Percentiles rank a stretch among this genome's conserved stretches.
Conservation (phyloP, 2,113 vertebrate species). For the Myiagra hebetior region DNA sequence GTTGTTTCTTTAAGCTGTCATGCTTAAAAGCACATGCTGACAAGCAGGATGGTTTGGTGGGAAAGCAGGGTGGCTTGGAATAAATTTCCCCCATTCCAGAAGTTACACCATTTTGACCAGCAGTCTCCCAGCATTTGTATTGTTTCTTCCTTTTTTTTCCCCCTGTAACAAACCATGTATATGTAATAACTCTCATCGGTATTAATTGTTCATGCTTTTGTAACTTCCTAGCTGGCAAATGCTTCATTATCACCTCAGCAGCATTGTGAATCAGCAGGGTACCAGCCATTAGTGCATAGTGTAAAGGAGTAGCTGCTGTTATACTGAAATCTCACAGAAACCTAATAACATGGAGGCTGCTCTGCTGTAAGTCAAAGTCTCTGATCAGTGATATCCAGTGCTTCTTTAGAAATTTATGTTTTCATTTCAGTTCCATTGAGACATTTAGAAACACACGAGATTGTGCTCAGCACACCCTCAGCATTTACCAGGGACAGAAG, state of each 20-base stretch:
- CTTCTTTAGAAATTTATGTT: not conserved
- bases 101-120: not conserved
- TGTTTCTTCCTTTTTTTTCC: accelerated
- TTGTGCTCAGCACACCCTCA: not conserved
- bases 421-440: not conserved
- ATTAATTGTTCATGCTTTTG: not conserved
- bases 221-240: not conserved
- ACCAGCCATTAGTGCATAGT: not conserved
- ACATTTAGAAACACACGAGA: not conserved
- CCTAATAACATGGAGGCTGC: not conserved
- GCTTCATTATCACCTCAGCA: not conserved
- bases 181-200: not conserved
- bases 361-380: not conserved
- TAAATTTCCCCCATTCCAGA: not conserved
- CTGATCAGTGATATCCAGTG: not conserved
- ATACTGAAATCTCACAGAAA: not conserved
- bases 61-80: not conserved
- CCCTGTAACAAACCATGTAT: not conserved
- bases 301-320: not conserved
- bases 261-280: not conserved
- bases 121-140: not conserved
- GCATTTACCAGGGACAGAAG: not conserved
- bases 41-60: not conserved
- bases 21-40: not conserved
- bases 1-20: not conserved